Base-by-base conservation (phyloP, 2,113 vertebrate genomes). In the Tragelaphus imberbis region DNA sequence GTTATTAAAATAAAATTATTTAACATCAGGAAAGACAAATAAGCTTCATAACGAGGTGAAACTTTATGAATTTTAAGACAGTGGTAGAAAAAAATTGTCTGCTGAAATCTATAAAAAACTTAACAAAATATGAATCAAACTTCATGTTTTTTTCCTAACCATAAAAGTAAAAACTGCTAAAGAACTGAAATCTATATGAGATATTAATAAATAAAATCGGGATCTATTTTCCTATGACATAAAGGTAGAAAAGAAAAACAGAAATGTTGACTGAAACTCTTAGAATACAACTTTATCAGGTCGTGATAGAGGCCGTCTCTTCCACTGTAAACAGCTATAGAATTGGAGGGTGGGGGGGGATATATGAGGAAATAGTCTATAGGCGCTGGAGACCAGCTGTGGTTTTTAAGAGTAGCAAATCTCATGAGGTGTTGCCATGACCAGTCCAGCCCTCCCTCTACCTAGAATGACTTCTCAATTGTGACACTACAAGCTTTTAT, bases 1-100 rank as follows among this genome's bases (percentile, higher is more conserved):
- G 16, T 58, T 90, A 51, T 53, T 79, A 87, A 92, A 87, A 88
- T 68, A 68, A 90, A 90, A 88, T 87, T 36, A 47, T 14, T 79
- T 82, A 56, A 51, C 58, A 87, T 80, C 61, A 51, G 23, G 25
- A 51, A 93, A 75, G 61, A 53, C 36, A 7, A 53, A 58, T 3
- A 7, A 88, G 19, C 12, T n/a, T 77, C 17, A 63, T 0, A 21
- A 33, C 2, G 82, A 71, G 36, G 11, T 44, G 47, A 75, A 19
- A 13, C 51, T 19, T n/a, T 81, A 17, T 5, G 30, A 28, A 61
- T 61, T 75, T 63, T 84, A 88, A 88, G 19, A 2, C 3, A 71
- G 17, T 1, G 3, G 12, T 27, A 65, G 13, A 53, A 30, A 25
- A 79, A 36, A 30, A 80, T 58, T 63, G 4, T 8, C 59, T 44